Evolutionary conservation across 2,797 vertebrate genomes (phyloP).

Genomic region (Acanthiza pusilla): DNA sequence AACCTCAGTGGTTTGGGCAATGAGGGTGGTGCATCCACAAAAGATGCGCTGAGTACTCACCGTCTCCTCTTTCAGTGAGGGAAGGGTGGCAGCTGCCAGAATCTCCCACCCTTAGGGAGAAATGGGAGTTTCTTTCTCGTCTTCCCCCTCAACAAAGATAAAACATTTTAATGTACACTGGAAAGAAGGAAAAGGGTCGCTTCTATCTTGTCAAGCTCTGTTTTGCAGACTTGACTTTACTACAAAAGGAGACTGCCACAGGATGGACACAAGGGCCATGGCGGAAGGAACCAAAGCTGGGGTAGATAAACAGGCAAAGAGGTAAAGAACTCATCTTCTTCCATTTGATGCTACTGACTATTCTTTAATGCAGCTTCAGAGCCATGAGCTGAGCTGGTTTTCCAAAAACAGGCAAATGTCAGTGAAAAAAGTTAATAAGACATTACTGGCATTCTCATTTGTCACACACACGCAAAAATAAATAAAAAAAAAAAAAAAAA

Average conservation of each 20-base stretch:
- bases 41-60: slow-evolving; percentile 33
- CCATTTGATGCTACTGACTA: background rate
- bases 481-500: fast-evolving
- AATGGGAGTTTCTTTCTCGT: slow-evolving; percentile 35
- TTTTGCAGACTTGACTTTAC: background rate
- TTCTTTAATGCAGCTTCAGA: background rate
- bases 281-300: background rate
- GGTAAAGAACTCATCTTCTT: background rate
- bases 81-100: slow-evolving; percentile 46
- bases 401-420: background rate
- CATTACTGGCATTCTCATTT: background rate
- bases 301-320: background rate
- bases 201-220: background rate
- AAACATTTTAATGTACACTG: slow-evolving; percentile 6
- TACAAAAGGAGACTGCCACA: background rate
- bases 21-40: background rate
- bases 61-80: slow-evolving; percentile 19
- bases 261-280: background rate
- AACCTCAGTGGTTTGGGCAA: background rate
- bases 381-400: background rate
- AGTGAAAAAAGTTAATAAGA: background rate
- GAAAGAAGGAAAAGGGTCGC: background rate
- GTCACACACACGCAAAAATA: fast-evolving
- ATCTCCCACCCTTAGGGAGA: slow-evolving; percentile 34
- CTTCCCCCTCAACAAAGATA: slow-evolving; percentile 63